Evolutionary conservation across 2,797 vertebrate genomes (phyloP).

Genomic region (Myotis findleyi): DNA sequence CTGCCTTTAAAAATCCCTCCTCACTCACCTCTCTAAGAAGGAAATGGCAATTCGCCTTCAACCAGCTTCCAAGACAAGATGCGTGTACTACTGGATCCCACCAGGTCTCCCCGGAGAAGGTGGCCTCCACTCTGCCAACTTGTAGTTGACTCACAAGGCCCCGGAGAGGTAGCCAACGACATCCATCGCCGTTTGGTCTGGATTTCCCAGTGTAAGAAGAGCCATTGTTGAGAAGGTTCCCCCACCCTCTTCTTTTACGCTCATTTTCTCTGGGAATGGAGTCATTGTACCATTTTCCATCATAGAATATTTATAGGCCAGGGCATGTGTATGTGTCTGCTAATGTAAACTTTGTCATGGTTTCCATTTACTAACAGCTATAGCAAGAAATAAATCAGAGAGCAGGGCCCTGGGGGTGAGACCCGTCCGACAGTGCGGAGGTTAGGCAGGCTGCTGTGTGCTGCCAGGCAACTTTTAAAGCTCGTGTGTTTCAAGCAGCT

Average conservation of each 20-base stretch:
- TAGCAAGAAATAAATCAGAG: slow-evolving; percentile 75
- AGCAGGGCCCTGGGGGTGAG: slow-evolving; percentile 45
- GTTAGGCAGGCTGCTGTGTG: slow-evolving; percentile 67
- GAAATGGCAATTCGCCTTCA: slow-evolving; percentile 63
- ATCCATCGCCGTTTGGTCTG: background rate
- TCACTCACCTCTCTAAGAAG: slow-evolving; percentile 79
- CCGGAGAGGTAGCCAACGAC: background rate
- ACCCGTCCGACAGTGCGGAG: background rate
- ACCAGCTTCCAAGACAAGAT: slow-evolving; percentile 78
- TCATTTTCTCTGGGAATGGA: slow-evolving; percentile 75
- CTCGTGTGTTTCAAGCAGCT: slow-evolving; percentile 69
- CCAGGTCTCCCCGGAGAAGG: slow-evolving; percentile 40
- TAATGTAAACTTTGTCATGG: slow-evolving; percentile 76
- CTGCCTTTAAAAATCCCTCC: slow-evolving; percentile 76
- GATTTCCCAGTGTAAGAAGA: slow-evolving; percentile 62
- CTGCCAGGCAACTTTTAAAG: slow-evolving; percentile 54
- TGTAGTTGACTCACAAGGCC: background rate
- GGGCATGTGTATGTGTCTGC: slow-evolving; percentile 75
- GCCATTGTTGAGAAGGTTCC: background rate
- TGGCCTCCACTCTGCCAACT: background rate
- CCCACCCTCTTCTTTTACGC: background rate
- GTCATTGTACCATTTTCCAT: slow-evolving; percentile 74
- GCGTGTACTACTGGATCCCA: slow-evolving; percentile 77
- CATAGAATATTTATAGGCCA: slow-evolving; percentile 73
- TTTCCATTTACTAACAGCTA: slow-evolving; percentile 79